Conservation (phyloP, 1,140 invertebrate species). For the Drosophila arizonae region DNA sequence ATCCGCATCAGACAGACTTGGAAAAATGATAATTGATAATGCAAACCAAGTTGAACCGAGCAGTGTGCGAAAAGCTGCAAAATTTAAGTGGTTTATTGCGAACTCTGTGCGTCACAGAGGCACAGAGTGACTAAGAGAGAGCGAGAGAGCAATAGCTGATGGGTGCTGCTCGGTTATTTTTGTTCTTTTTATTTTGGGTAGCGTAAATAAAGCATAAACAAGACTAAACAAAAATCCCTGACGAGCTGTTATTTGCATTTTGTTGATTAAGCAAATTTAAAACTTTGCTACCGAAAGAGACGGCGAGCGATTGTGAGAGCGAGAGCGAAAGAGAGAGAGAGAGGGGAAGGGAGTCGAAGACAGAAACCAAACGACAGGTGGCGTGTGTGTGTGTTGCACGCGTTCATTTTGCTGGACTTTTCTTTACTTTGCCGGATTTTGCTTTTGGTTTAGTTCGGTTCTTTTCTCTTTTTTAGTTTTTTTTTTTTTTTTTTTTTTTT, state of each 20-base stretch:
- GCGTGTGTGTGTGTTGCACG: slow-evolving; percentile 20
- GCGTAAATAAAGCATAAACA: slow-evolving; percentile 51
- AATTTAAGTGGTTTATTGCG: slow-evolving; percentile 8
- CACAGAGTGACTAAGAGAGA: neutral
- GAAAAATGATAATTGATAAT: neutral
- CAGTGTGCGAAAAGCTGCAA: slow-evolving; percentile 1
- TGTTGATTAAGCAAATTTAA: slow-evolving; percentile 64
- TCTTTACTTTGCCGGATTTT: slow-evolving; percentile 44
- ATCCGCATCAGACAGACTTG: neutral
- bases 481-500: too few species aligned
- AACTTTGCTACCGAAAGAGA: slow-evolving; percentile 40
- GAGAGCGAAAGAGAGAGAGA: neutral
- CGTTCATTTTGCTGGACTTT: slow-evolving; percentile 37
- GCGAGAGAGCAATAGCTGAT: neutral
- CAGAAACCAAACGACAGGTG: slow-evolving; percentile 41
- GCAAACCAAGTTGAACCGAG: neutral
- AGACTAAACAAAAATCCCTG: slow-evolving; percentile 54
- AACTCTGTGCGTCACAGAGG: neutral
- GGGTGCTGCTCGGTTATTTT: neutral
- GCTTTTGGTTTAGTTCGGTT: slow-evolving; percentile 42
- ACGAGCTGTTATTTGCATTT: slow-evolving; percentile 60
- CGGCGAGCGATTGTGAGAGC: neutral
- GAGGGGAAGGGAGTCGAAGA: neutral
- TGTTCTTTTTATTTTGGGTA: neutral
- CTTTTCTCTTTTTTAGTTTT: neutral